phyloP scores from a whole-genome alignment of 2,888 invertebrate genomes.

The Agrilus mali region DNA sequence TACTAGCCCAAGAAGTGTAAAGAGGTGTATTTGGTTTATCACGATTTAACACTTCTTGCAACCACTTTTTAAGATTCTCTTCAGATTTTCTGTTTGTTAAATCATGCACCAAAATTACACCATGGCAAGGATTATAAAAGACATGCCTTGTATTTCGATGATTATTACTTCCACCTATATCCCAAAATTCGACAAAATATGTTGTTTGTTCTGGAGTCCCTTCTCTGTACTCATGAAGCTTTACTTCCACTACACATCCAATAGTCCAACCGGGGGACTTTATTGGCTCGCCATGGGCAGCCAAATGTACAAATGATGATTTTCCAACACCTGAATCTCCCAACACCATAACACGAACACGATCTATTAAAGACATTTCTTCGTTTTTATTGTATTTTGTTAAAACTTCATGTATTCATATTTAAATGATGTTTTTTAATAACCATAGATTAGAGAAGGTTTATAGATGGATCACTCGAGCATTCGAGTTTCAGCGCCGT shows the following conservation, averaged over 20 bases:
- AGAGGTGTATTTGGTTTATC: constrained; percentile 38
- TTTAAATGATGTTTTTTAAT: no score
- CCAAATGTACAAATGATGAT: constrained; percentile 84
- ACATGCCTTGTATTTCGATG: constrained; percentile 89
- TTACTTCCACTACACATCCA: constrained; percentile 91
- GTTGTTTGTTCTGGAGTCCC: constrained; percentile 84
- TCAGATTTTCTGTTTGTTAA: constrained; percentile 93
- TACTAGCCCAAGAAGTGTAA: constrained; percentile 8
- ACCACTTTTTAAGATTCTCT: constrained; percentile 84
- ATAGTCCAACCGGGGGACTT: constrained; percentile 89
- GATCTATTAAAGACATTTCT: constrained; percentile 72
- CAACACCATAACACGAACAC: constrained; percentile 81
- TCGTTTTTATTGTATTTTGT: constrained; percentile 8
- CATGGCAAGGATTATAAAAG: constrained; percentile 89
- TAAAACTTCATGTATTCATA: not conserved
- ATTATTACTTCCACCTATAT: constrained; percentile 88
- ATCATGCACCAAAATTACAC: constrained; percentile 93
- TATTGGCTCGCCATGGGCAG: constrained; percentile 77
- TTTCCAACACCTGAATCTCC: constrained; percentile 95
- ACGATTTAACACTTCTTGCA: constrained; percentile 76
- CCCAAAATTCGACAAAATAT: constrained; percentile 93
- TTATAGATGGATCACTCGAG: no score
- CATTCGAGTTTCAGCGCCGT: no score
- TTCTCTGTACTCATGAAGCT: constrained; percentile 88
- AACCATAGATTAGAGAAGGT: no score